phyloP scores from a whole-genome alignment of 1,140 invertebrate genomes.

The Drosophila sp. region DNA sequence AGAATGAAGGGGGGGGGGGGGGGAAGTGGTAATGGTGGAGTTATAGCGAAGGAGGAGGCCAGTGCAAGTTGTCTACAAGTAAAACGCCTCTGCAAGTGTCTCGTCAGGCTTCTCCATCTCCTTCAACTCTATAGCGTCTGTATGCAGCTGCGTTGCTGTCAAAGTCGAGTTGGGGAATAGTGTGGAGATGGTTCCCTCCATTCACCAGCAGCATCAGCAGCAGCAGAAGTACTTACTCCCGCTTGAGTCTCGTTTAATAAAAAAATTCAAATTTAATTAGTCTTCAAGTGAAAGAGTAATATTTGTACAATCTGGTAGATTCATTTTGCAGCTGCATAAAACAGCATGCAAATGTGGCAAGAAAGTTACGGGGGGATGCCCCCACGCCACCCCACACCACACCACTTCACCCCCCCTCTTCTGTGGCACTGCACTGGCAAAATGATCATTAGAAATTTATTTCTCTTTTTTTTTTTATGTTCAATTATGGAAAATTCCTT shows the following conservation, averaged over 20 bases:
- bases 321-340: constrained; percentile 62
- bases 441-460: no score
- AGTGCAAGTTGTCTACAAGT: constrained; percentile 46
- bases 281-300: constrained; percentile 80
- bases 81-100: constrained; percentile 65
- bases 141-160: constrained; percentile 30
- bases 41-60: constrained; percentile 49
- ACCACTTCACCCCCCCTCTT: no score
- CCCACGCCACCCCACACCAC: no score
- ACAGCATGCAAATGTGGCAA: constrained; percentile 36
- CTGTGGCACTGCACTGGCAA: no score
- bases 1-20: not conserved
- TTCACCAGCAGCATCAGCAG: not conserved
- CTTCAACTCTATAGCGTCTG: not conserved
- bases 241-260: constrained; percentile 61
- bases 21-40: not conserved
- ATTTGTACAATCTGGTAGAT: constrained; percentile 72
- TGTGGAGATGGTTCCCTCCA: not conserved
- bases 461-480: no score
- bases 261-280: constrained; percentile 81
- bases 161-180: constrained; percentile 4
- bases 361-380: not conserved
- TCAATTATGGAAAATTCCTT: no score
- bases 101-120: constrained; percentile 27
- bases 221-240: constrained; percentile 20